A percentile compares a stretch with the other conserved stretches of the same genome.
Evolutionary conservation across 2,113 vertebrate genomes (phyloP).

Genomic region (Eidolon helvum): DNA sequence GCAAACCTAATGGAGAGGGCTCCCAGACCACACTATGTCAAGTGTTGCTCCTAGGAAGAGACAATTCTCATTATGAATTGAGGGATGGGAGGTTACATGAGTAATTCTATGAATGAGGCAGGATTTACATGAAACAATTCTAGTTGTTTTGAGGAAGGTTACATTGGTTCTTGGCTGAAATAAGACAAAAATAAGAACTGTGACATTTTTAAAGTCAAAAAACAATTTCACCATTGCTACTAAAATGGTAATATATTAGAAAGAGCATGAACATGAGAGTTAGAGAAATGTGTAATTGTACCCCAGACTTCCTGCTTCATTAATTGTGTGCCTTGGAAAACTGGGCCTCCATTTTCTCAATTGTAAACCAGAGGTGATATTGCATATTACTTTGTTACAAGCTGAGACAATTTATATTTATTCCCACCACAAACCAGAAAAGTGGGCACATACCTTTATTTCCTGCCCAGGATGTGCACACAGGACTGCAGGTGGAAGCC

Average conservation of each 20-base stretch:
- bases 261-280: background rate
- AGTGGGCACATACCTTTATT: background rate
- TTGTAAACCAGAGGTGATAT: background rate
- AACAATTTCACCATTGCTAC: background rate
- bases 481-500: background rate
- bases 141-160: background rate
- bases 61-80: background rate
- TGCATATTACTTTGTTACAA: background rate
- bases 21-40: background rate
- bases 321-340: background rate
- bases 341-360: background rate
- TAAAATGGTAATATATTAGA: background rate
- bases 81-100: too few species aligned
- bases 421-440: background rate
- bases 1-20: background rate
- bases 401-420: background rate
- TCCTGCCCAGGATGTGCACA: background rate
- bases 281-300: background rate
- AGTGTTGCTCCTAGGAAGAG: background rate
- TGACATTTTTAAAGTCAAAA: background rate
- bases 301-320: background rate
- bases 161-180: background rate
- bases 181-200: background rate
- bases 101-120: too few species aligned
- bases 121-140: too few species aligned